Conservation (phyloP, 1,140 invertebrate species). For the Lepeophtheirus salmonis region DNA sequence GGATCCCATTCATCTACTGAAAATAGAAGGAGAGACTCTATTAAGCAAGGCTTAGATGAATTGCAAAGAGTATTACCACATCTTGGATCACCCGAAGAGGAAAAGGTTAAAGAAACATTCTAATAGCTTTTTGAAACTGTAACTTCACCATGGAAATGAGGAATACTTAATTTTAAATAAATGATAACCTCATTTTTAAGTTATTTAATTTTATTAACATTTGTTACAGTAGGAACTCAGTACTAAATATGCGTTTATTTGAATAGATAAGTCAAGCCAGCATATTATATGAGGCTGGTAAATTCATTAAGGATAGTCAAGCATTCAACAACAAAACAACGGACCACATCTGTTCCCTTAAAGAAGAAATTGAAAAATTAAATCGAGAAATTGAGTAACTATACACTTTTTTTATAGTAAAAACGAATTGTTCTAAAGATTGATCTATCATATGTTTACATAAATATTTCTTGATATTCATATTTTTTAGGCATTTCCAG, state of each 20-base stretch:
- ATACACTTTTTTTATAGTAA: background rate
- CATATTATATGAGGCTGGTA: constrained; percentile 10
- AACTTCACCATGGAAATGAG: no score
- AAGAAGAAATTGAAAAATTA: background rate
- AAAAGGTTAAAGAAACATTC: no score
- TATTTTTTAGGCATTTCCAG: constrained; percentile 7
- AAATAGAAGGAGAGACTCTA: constrained; percentile 2
- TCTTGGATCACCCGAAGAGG: constrained; percentile 12
- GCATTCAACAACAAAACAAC: background rate
- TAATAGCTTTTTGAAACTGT: no score
- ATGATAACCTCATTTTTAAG: no score
- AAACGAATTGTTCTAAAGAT: no score
- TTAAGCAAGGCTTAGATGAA: constrained; percentile 11
- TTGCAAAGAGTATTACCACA: constrained; percentile 8
- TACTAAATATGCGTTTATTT: no score
- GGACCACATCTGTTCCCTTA: background rate
- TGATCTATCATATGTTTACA: background rate
- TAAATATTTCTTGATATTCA: background rate
- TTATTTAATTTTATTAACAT: background rate
- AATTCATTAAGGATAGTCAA: constrained; percentile 4
- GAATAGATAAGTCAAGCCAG: constrained; percentile 10
- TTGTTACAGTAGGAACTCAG: no score
- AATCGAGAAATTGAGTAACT: background rate
- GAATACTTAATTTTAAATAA: no score
- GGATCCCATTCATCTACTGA: background rate